Conservation (phyloP, 1,140 invertebrate species). For the Melitaea cinxia region DNA sequence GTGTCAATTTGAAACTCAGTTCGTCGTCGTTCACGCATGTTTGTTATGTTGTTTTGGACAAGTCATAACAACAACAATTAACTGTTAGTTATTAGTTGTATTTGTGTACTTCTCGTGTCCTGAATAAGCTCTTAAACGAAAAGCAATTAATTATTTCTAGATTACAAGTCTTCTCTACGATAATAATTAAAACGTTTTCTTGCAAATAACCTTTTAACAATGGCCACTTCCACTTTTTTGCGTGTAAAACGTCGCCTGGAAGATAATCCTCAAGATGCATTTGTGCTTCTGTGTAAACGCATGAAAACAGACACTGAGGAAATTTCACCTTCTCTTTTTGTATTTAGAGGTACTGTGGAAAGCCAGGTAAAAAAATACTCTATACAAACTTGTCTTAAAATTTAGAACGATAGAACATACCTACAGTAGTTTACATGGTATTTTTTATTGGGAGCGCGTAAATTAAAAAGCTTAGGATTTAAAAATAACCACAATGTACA, state of each 20-base stretch:
- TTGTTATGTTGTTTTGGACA: no score
- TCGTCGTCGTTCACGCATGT: no score
- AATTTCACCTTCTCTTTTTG: slow-evolving; percentile 69
- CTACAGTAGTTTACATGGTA: no score
- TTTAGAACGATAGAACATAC: background rate
- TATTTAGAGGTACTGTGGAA: slow-evolving; percentile 75
- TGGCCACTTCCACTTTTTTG: slow-evolving; percentile 67
- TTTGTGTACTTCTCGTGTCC: no score
- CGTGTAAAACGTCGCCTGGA: slow-evolving; percentile 76
- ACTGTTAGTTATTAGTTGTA: no score
- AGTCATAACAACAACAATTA: no score
- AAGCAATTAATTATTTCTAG: background rate
- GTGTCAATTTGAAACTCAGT: no score
- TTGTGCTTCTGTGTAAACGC: slow-evolving; percentile 75
- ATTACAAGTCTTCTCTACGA: background rate
- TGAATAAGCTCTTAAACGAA: no score
- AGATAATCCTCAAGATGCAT: slow-evolving; percentile 76
- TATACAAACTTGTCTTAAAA: background rate
- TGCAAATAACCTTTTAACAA: slow-evolving; percentile 23
- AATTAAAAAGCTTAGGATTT: no score
- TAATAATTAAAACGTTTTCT: background rate
- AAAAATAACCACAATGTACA: background rate
- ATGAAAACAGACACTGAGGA: slow-evolving; percentile 64
- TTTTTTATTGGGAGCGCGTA: no score
- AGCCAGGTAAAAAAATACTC: slow-evolving; percentile 56